A percentile compares a stretch with the other conserved stretches of the same genome.
Conservation (phyloP, 2,113 vertebrate genomes). For the Chloropsis cyanopogon region DNA sequence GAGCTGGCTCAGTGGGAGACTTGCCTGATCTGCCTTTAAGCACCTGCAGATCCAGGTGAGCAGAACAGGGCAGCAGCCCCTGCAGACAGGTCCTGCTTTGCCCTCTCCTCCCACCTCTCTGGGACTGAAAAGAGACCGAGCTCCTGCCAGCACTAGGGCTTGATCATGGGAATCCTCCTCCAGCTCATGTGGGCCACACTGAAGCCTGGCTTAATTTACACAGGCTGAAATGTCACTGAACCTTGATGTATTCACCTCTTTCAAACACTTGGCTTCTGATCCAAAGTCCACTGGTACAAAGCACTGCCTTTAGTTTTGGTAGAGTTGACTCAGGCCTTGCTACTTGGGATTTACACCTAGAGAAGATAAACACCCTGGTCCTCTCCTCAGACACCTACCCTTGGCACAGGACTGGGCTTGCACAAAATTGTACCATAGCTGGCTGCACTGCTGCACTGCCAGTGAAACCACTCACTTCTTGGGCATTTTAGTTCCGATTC, state of each 20-base stretch:
- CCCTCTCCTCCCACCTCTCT: neutral
- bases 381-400: neutral
- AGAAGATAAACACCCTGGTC: neutral
- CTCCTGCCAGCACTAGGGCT: neutral
- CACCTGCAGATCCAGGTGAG: neutral
- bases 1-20: neutral
- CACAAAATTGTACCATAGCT: neutral
- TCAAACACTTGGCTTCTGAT: neutral
- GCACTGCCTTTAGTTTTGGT: neutral
- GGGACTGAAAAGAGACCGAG: neutral
- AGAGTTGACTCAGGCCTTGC: neutral
- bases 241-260: neutral
- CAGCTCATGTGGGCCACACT: neutral
- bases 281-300: neutral
- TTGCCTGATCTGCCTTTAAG: fast-evolving
- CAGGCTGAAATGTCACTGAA: neutral
- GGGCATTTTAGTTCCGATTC: neutral
- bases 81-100: neutral
- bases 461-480: neutral
- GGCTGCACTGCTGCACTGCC: neutral
- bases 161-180: neutral
- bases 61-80: neutral
- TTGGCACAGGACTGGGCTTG: neutral
- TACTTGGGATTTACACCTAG: neutral
- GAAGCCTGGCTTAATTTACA: neutral